These are phyloP conservation scores for Heliconius hermathena DNA, from an alignment of 1,140 invertebrate genomes.

Conservation along the genomic window DNA sequence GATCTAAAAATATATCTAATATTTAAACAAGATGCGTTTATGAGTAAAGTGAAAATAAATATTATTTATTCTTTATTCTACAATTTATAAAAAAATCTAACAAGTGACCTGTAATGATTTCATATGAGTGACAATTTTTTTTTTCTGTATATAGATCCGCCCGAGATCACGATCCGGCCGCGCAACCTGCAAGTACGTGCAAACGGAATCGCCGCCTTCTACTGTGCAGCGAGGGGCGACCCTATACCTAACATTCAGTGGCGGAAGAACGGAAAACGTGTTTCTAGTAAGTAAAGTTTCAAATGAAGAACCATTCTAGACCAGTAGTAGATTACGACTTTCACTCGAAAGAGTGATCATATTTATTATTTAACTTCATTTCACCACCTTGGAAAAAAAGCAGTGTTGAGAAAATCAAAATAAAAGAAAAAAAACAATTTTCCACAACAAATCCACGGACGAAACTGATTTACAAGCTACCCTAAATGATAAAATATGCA, in stretches of 20 bases:
- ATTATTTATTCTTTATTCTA: constrained; percentile 22
- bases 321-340: no score
- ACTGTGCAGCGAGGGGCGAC: constrained; percentile 95
- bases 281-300: constrained; percentile 85
- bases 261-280: constrained; percentile 94
- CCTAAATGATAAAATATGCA: constrained; percentile 1
- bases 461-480: not conserved
- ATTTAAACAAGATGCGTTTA: not conserved
- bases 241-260: constrained; percentile 94
- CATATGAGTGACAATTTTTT: constrained; percentile 50
- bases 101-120: not conserved
- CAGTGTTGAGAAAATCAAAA: no score
- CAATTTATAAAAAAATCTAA: not conserved
- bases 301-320: no score
- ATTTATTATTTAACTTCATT: no score
- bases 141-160: constrained; percentile 88
- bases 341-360: no score
- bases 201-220: constrained; percentile 96
- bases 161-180: constrained; percentile 93
- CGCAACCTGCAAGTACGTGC: constrained; percentile 93
- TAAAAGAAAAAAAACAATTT: not conserved
- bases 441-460: no score
- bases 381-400: no score
- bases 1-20: constrained; percentile 2
- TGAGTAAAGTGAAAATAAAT: not conserved